Conservation (phyloP, 2,113 vertebrate species). For the Aythya baeri region DNA sequence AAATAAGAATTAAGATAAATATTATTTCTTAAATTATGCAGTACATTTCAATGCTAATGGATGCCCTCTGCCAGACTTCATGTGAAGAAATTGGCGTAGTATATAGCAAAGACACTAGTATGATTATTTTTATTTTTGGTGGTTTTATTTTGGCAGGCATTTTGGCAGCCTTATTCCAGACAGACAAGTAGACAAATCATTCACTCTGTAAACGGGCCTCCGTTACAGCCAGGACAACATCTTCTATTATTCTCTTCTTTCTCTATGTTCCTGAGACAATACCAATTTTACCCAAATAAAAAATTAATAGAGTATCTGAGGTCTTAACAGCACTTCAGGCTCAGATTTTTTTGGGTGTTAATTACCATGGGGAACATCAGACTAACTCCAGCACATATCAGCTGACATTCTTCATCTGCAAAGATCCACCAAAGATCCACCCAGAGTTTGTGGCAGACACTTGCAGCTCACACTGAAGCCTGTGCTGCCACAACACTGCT, state of each 20-base stretch:
- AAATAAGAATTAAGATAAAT: conserved; percentile 6
- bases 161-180: neutral
- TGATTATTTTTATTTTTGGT: neutral
- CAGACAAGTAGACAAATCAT: neutral
- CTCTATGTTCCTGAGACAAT: neutral
- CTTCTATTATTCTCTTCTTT: neutral
- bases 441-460: neutral
- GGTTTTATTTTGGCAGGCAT: neutral
- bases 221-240: neutral
- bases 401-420: neutral
- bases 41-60: neutral
- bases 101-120: neutral
- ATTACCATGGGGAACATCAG: neutral
- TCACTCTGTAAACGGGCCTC: neutral
- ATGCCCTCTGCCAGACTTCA: neutral
- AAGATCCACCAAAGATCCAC: neutral
- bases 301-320: neutral
- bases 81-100: neutral
- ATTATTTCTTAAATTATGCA: conserved; percentile 21
- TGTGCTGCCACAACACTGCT: neutral
- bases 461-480: neutral
- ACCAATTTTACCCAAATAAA: neutral
- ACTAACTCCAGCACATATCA: neutral
- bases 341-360: neutral
- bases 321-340: neutral